These are phyloP conservation scores for Lepidurus arcticus DNA, from an alignment of 1,140 invertebrate genomes.

Conservation along the genomic window DNA sequence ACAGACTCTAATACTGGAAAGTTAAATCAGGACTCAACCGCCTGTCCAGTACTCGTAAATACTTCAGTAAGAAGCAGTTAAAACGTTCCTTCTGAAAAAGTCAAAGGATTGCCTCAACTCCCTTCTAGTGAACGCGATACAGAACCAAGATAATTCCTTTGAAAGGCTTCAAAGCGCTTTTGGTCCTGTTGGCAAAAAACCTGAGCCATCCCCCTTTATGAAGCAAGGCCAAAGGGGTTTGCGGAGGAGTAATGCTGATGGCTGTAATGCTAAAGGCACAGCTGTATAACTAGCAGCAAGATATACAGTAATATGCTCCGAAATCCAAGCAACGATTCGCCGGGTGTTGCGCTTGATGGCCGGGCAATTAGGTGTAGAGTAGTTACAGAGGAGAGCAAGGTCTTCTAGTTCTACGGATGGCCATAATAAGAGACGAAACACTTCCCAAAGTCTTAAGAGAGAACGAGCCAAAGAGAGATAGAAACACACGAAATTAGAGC, in stretches of 20 bases:
- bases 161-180: no score
- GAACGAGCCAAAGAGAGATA: background rate
- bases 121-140: no score
- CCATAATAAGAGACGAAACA: background rate
- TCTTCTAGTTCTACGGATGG: background rate
- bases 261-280: background rate
- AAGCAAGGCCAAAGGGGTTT: no score
- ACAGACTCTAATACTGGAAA: no score
- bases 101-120: no score
- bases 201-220: no score
- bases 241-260: background rate
- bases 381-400: background rate
- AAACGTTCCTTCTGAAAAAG: no score
- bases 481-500: conserved; percentile 2
- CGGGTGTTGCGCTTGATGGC: background rate
- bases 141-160: no score
- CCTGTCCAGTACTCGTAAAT: no score
- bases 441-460: background rate
- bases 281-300: background rate
- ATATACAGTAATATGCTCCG: background rate
- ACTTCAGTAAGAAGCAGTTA: no score
- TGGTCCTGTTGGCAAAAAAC: no score
- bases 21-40: no score
- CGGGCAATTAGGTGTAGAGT: background rate
- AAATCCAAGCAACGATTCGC: conserved; percentile 1